phyloP scores from a whole-genome alignment of 2,888 invertebrate species.

The Glyphotaelius pellucidus region DNA sequence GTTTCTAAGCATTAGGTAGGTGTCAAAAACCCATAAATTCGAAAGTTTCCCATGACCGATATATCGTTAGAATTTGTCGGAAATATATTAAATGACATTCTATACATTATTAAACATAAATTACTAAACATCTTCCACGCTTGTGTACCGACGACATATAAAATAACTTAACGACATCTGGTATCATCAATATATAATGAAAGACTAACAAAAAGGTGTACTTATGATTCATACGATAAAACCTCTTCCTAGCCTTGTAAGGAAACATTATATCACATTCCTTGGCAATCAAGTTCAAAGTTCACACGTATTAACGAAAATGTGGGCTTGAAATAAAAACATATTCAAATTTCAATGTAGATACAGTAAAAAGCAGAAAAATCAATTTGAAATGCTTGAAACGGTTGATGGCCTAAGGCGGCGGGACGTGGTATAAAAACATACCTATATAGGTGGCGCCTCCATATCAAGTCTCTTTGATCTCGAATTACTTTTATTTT shows the following conservation, averaged over 20 bases:
- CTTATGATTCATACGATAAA: neutral
- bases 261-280: neutral
- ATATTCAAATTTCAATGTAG: constrained; percentile 2
- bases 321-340: neutral
- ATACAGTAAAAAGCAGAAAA: constrained; percentile 7
- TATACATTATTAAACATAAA: neutral
- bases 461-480: constrained; percentile 42
- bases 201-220: neutral
- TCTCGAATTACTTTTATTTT: constrained; percentile 42
- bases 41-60: neutral
- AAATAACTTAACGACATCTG: neutral
- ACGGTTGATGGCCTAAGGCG: constrained; percentile 19
- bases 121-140: neutral
- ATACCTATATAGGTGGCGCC: constrained; percentile 41
- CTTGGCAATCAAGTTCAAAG: neutral
- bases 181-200: neutral
- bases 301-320: neutral
- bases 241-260: neutral
- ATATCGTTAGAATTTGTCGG: neutral
- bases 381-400: constrained; percentile 21
- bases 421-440: neutral
- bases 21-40: neutral
- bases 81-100: neutral
- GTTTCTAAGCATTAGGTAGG: neutral
- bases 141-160: neutral